Base-by-base conservation (phyloP, 2,113 vertebrate species). In the Aphelocoma coerulescens region DNA sequence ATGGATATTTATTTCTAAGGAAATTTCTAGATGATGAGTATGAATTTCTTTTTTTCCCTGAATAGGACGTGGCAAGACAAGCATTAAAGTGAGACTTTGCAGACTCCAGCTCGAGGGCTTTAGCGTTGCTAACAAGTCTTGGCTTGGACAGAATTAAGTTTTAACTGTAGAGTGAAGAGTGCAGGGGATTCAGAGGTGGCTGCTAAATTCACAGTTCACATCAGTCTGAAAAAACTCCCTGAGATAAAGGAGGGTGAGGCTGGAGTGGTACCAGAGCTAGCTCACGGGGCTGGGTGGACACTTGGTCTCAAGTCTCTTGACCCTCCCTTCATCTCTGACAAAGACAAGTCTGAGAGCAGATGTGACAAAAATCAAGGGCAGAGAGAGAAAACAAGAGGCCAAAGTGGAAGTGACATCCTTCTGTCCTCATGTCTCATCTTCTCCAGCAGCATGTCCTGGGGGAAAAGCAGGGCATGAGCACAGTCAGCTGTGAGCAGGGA, bases 271-370 rank as follows among this genome's bases (percentile, higher is more conserved):
- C 26, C 1, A 2, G 33, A 13, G 11, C 44, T 58, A 76, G 28
- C 0, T 0, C 44, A 30, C 1, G 0, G n/a, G 32, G 28, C 54
- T 77, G 46, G 26, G 23, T 35, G 28, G n/a, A 46, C 28, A 3
- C 12, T 58, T 30, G n/a, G 10, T 46, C 49, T 88, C 67, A 73
- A 16, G 54, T 49, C 24, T 28, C 21, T 7, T 67, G 65, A 39
- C 28, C 55, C 17, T 52, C 62, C 13, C 58, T 73, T 44, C 32
- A 23, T 13, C 51, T 18, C 17, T 75, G 48, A 63, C 59, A 93
- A 54, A 66, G 59, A 48, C 33, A 51, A 71, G 21, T 33, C 46
- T 67, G 65, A 54, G 88, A 44, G 55, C 8, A 58, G 57, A 46
- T 35, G 46, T 17, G 51, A 77, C 67, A 90, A 46, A 77, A 88